A percentile compares a stretch with the other conserved stretches of the same genome.
Evolutionary conservation across 2,888 invertebrate genomes (phyloP).

Genomic region (Trissolcus brochymenae): DNA sequence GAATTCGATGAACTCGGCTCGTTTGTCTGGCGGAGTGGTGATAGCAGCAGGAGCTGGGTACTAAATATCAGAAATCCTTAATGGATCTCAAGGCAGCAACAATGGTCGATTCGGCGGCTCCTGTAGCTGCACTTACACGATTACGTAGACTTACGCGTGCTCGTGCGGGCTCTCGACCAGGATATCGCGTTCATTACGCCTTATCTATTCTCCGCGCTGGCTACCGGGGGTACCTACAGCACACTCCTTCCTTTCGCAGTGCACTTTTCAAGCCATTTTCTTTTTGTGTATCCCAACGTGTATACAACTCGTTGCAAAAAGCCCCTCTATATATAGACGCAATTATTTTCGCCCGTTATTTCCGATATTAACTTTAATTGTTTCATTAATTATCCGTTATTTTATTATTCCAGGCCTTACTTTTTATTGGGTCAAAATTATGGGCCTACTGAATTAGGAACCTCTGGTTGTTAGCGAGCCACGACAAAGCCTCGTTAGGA

Average conservation of each 20-base stretch:
- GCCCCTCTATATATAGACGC: slow-evolving; percentile 43
- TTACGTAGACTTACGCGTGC: slow-evolving; percentile 59
- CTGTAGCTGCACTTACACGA: slow-evolving; percentile 60
- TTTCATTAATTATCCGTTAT: slow-evolving; percentile 32
- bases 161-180: slow-evolving; percentile 58
- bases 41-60: slow-evolving; percentile 56
- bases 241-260: slow-evolving; percentile 51
- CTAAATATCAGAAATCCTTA: slow-evolving; percentile 71
- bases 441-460: too few species aligned
- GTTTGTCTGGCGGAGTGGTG: slow-evolving; percentile 53
- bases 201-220: slow-evolving; percentile 67
- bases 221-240: slow-evolving; percentile 62
- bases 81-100: slow-evolving; percentile 70
- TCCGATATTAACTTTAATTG: slow-evolving; percentile 36
- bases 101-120: slow-evolving; percentile 64
- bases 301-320: slow-evolving; percentile 28
- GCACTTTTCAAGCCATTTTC: slow-evolving; percentile 52
- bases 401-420: slow-evolving; percentile 5
- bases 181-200: slow-evolving; percentile 70
- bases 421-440: too few species aligned
- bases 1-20: slow-evolving; percentile 56
- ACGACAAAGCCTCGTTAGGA: too few species aligned
- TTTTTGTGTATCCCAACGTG: slow-evolving; percentile 22
- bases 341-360: slow-evolving; percentile 40
- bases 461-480: too few species aligned